Evolutionary conservation across 2,113 vertebrate species (phyloP).

Genomic region (Columba janthina): DNA sequence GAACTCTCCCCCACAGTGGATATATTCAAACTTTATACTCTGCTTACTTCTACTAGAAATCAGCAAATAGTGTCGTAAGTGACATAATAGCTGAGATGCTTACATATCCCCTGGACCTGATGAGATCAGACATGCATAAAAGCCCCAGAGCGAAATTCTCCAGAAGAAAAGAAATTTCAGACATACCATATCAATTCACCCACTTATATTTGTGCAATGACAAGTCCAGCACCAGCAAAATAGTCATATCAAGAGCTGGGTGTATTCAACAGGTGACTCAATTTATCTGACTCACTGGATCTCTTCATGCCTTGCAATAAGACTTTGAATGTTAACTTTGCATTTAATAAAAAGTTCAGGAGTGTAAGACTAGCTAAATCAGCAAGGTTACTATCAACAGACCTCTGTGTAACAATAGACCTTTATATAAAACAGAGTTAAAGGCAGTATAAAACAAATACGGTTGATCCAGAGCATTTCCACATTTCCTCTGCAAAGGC

Average conservation of each 20-base stretch:
- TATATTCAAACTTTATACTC: neutral
- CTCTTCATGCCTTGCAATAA: neutral
- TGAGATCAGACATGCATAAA: conserved; percentile 60
- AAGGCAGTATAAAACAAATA: neutral
- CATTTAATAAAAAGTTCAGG: neutral
- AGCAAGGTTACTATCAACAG: neutral
- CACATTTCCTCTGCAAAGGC: neutral
- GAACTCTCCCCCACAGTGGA: neutral
- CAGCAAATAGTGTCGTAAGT: neutral
- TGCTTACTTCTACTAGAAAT: conserved; percentile 13
- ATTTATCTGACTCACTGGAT: neutral
- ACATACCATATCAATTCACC: conserved; percentile 36
- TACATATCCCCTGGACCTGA: neutral
- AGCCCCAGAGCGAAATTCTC: conserved; percentile 32
- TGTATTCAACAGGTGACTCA: conserved; percentile 1
- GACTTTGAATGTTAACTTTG: neutral
- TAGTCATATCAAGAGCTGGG: neutral
- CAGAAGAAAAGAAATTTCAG: conserved; percentile 42
- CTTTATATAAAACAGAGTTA: neutral
- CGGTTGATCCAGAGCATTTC: neutral
- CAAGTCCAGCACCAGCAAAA: conserved; percentile 15
- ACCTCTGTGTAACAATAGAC: neutral
- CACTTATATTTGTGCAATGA: neutral
- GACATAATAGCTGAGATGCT: conserved; percentile 2
- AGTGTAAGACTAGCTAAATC: neutral